These are phyloP conservation scores for Jaculus jaculus DNA, from an alignment of 2,113 vertebrate genomes.

Conservation along the genomic window DNA sequence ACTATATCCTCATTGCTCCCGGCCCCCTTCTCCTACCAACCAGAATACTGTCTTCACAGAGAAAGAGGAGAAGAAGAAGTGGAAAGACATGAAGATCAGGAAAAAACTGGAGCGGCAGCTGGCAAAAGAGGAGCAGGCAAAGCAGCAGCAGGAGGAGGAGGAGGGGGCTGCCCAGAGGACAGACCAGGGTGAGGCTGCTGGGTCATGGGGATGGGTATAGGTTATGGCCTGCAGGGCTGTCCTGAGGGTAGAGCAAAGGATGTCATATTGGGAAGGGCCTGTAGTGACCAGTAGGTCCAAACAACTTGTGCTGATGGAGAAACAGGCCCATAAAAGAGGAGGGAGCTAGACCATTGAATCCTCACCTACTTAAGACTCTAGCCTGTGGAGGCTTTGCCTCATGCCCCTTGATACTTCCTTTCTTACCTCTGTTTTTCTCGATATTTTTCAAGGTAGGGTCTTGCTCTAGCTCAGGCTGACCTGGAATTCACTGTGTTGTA, in stretches of 20 bases:
- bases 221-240: not conserved
- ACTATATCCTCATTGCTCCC: not conserved
- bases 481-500: too few species aligned
- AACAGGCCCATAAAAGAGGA: not conserved
- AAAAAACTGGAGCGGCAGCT: constrained; percentile 91
- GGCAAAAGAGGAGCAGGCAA: constrained; percentile 76
- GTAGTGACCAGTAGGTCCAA: not conserved
- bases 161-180: constrained; percentile 65
- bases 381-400: not conserved
- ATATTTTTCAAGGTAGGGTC: too few species aligned
- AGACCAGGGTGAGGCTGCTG: constrained; percentile 76
- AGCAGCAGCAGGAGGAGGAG: constrained; percentile 65
- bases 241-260: not conserved
- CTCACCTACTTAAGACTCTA: not conserved
- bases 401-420: not conserved
- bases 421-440: too few species aligned
- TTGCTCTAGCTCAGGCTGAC: too few species aligned
- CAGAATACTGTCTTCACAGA: constrained; percentile 81
- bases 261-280: not conserved
- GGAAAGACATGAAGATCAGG: constrained; percentile 89
- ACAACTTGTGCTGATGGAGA: not conserved
- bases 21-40: not conserved
- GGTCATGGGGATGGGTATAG: not conserved
- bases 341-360: not conserved
- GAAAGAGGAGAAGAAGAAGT: constrained; percentile 89